Evolutionary conservation across 1,140 invertebrate genomes (phyloP).

Genomic region (Adelges cooleyi): DNA sequence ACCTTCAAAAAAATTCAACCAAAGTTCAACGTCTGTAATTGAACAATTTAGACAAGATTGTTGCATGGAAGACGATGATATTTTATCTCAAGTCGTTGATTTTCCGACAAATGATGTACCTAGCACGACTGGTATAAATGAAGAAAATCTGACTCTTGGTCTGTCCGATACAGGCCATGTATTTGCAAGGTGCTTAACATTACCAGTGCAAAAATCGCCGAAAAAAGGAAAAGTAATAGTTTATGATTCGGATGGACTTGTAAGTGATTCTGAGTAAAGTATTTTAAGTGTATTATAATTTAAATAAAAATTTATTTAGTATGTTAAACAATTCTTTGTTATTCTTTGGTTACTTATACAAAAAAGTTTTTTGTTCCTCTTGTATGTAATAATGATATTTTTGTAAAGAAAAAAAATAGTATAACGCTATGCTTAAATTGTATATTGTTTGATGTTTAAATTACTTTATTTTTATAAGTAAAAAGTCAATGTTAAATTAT

Average conservation of each 20-base stretch:
- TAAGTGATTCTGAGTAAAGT: neutral
- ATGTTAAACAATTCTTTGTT: too few species aligned
- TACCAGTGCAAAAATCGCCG: neutral
- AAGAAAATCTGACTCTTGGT: neutral
- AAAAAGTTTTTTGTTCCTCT: too few species aligned
- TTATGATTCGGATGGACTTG: slow-evolving; percentile 21
- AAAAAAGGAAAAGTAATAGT: slow-evolving; percentile 10
- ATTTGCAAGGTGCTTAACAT: slow-evolving; percentile 10
- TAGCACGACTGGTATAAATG: neutral
- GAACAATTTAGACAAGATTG: slow-evolving; percentile 9
- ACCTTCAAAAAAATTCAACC: neutral
- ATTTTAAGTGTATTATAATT: neutral
- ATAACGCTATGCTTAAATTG: too few species aligned
- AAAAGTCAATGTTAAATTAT: too few species aligned
- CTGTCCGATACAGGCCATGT: slow-evolving; percentile 13
- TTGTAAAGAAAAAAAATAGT: too few species aligned
- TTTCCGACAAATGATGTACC: neutral
- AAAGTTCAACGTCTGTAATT: neutral
- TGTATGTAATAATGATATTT: too few species aligned
- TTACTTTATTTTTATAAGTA: too few species aligned
- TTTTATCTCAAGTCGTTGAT: slow-evolving; percentile 10
- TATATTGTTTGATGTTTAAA: too few species aligned
- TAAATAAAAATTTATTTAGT: neutral
- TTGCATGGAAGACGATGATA: neutral
- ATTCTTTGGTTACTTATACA: too few species aligned